Base-by-base conservation (phyloP, 2,113 vertebrate genomes). In the Nymphicus hollandicus region DNA sequence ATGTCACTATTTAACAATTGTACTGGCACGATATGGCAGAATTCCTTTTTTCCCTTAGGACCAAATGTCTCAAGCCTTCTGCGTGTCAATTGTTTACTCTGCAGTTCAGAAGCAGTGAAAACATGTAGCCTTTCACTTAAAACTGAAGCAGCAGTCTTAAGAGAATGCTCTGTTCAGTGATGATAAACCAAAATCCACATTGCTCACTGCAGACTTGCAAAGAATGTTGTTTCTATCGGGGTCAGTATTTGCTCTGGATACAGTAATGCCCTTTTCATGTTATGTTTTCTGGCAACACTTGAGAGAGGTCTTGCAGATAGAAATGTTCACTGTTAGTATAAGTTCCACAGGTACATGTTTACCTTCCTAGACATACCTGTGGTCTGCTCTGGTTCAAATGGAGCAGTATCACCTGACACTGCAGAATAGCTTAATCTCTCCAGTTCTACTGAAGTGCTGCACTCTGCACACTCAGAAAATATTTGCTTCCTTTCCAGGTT, bases 141-240 rank as follows among this genome's bases (percentile, higher is more conserved):
- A 88, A 91, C 47, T 86, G 80, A 88, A 92, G 44, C 55, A 86
- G 41, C 65, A 86, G 27, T 81, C 46, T 83, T 85, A 86, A 60
- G 69, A 90, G 86, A 94, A 66, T 52, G 47, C 17, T 66, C 39
- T 88, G 39, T 90, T 86, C 82, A 29, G 64, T 52, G 39, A 50
- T n/a, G 50, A 78, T 90, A 86, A 70, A 71, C 79, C 37, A 52
- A 94, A 93, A 72, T 77, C 65, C 90, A 58, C 52, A 22, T 78
- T 81, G 47, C 55, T 78, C 28, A 18, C 72, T 91, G 72, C 69
- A 93, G 73, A 60, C 22, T 83, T 93, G 60, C 11, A 31, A 90
- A 88, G 76, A 95, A 81, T 88, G 79, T 88, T 91, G 39, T 84
- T 93, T 91, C 76, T 89, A 23, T 73, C 64, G 86, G 72, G 72